Evolutionary conservation across 2,797 vertebrate species (phyloP).

Genomic region (Tokudaia muenninki): DNA sequence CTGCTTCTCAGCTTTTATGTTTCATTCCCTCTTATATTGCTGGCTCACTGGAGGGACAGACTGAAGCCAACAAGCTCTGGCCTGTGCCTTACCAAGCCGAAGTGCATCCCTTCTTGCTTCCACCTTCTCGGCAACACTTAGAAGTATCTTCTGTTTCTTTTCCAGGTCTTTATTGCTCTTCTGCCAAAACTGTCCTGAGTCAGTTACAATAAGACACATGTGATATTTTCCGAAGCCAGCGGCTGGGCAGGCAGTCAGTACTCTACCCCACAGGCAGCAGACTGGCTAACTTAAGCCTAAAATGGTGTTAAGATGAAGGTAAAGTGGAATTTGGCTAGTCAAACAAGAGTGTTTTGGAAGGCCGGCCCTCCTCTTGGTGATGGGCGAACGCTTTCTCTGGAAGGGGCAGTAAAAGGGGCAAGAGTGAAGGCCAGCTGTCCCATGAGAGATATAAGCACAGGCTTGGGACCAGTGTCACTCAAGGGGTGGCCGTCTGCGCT

Average conservation of each 20-base stretch:
- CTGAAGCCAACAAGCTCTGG: slow-evolving; percentile 58
- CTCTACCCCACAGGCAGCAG: slow-evolving; percentile 8
- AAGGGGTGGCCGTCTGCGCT: not conserved
- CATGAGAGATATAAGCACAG: not conserved
- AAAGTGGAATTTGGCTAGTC: slow-evolving; percentile 57
- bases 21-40: fast-evolving
- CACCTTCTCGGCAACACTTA: slow-evolving; percentile 43
- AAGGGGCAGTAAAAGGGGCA: slow-evolving; percentile 22
- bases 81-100: slow-evolving; percentile 50
- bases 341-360: not conserved
- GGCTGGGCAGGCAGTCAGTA: slow-evolving; percentile 24
- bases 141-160: not conserved
- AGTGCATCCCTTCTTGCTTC: slow-evolving; percentile 5
- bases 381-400: not conserved
- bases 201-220: slow-evolving; percentile 72
- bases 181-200: slow-evolving; percentile 18
- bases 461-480: not conserved
- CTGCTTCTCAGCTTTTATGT: not conserved
- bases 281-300: slow-evolving; percentile 59
- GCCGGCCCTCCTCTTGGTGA: not conserved
- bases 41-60: slow-evolving; percentile 64
- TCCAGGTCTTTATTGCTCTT: slow-evolving; percentile 31
- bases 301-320: slow-evolving; percentile 36
- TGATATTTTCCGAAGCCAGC: slow-evolving; percentile 69
- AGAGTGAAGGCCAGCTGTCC: not conserved